Conservation (phyloP, 2,113 vertebrate genomes). For the Salvator merianae region DNA sequence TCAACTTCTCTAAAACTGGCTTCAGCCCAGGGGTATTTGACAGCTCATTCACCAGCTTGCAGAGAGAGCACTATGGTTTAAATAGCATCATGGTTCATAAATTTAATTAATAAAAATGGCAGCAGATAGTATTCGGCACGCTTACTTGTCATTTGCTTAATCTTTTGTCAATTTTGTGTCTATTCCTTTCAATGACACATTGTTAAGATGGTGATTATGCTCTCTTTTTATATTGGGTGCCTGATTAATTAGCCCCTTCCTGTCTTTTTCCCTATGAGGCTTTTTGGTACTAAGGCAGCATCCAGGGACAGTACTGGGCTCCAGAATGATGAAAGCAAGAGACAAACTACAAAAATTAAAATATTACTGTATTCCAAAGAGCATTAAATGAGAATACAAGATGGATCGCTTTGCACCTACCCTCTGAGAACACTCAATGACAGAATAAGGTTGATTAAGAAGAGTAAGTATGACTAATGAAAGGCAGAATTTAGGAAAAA, state of each 20-base stretch:
- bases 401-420: too few species aligned
- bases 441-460: too few species aligned
- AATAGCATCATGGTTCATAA: conserved; percentile 18
- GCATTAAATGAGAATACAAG: too few species aligned
- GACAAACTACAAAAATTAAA: too few species aligned
- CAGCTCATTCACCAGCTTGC: not conserved
- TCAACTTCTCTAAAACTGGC: not conserved
- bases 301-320: not conserved
- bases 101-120: conserved; percentile 29
- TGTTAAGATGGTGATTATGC: conserved; percentile 24
- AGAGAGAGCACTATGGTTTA: not conserved
- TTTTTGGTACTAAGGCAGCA: too few species aligned
- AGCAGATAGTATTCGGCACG: conserved; percentile 13
- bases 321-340: too few species aligned
- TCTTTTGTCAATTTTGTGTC: conserved; percentile 20
- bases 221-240: not conserved
- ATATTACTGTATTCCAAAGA: not conserved
- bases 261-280: too few species aligned
- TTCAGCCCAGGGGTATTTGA: not conserved
- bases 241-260: conserved; percentile 2
- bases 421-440: too few species aligned
- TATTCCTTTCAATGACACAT: conserved; percentile 20
- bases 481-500: not conserved
- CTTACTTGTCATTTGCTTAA: conserved; percentile 23
- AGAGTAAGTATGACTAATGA: not conserved